These are phyloP conservation scores for Danaus plexippus DNA, from an alignment of 1,140 invertebrate species.

Conservation along the genomic window DNA sequence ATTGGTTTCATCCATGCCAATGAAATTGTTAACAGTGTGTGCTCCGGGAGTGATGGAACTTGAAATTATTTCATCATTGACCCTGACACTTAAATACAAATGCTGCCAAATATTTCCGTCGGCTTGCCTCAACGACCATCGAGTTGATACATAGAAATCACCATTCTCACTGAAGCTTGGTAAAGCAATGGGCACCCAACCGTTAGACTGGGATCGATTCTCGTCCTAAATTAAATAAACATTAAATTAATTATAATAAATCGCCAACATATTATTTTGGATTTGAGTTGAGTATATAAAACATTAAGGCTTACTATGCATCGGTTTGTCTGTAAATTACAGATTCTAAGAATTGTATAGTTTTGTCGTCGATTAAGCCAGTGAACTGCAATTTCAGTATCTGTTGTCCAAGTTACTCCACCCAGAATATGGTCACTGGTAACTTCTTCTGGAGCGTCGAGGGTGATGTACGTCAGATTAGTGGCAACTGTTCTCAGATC, in stretches of 20 bases:
- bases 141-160: slow-evolving; percentile 49
- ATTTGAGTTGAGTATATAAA: neutral
- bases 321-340: slow-evolving; percentile 36
- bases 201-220: slow-evolving; percentile 48
- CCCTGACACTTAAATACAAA: slow-evolving; percentile 56
- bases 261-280: no score
- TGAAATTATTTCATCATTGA: slow-evolving; percentile 33
- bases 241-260: neutral
- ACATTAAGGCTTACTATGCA: slow-evolving; percentile 32
- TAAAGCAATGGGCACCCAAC: slow-evolving; percentile 59
- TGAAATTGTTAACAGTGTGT: slow-evolving; percentile 60
- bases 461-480: slow-evolving; percentile 26
- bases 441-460: slow-evolving; percentile 64
- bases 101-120: slow-evolving; percentile 59
- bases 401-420: slow-evolving; percentile 84
- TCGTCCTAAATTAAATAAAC: slow-evolving; percentile 39
- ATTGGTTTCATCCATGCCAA: slow-evolving; percentile 58
- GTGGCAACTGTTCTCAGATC: slow-evolving; percentile 35
- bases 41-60: slow-evolving; percentile 56
- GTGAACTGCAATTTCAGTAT: slow-evolving; percentile 78
- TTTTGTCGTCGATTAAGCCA: slow-evolving; percentile 95
- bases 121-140: slow-evolving; percentile 45
- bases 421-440: slow-evolving; percentile 72
- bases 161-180: slow-evolving; percentile 51
- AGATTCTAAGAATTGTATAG: slow-evolving; percentile 59